Percentiles rank a stretch among this genome's conserved stretches.
Conservation (phyloP, 2,113 vertebrate species). For the Columbina picui region DNA sequence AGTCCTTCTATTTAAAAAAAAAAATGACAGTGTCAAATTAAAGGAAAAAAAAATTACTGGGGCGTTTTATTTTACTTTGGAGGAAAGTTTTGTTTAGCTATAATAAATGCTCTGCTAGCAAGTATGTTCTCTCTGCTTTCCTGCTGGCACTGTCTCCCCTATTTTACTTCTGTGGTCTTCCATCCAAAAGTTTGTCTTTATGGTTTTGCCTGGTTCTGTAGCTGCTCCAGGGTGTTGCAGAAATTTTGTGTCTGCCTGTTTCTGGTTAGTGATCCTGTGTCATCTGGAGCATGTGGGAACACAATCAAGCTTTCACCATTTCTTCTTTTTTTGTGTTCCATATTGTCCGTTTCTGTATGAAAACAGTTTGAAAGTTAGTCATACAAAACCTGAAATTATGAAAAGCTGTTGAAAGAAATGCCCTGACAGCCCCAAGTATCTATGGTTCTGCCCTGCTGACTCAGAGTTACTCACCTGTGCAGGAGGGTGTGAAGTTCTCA, state of each 20-base stretch:
- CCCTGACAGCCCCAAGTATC: neutral
- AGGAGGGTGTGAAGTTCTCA: neutral
- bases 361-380: neutral
- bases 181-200: neutral
- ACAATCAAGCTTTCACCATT: neutral
- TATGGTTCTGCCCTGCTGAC: neutral
- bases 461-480: neutral
- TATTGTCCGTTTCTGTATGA: neutral
- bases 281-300: neutral
- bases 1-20: neutral
- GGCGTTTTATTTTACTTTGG: neutral
- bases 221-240: neutral
- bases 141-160: neutral
- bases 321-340: neutral
- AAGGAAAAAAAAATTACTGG: neutral
- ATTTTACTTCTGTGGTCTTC: neutral
- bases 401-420: neutral
- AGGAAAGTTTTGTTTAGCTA: neutral
- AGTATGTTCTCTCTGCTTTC: neutral
- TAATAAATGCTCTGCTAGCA: neutral
- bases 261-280: neutral
- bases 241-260: neutral
- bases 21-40: neutral
- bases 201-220: neutral
- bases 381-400: neutral